phyloP scores from a whole-genome alignment of 2,888 invertebrate genomes.

The Actias luna region DNA sequence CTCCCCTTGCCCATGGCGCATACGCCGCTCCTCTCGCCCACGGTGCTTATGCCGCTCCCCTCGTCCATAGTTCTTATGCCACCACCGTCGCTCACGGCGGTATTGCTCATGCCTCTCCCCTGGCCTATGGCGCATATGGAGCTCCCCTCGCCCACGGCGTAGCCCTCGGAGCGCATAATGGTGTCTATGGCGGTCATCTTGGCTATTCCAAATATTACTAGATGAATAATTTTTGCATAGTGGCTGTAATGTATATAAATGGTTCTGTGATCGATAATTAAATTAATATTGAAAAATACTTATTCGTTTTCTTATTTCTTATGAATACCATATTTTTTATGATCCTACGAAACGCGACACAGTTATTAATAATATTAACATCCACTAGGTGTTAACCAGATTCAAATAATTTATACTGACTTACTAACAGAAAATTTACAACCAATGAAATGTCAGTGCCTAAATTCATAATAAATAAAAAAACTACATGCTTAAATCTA shows the following conservation, averaged over 20 bases:
- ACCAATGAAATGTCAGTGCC: too few relatives aligned
- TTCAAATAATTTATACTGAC: too few relatives aligned
- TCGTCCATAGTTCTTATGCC: conserved; percentile 37
- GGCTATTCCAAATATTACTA: conserved; percentile 47
- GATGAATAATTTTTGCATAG: conserved; percentile 19
- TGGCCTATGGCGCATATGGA: conserved; percentile 37
- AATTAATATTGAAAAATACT: conserved; percentile 22
- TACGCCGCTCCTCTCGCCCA: conserved; percentile 40
- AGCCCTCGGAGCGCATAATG: conserved; percentile 38
- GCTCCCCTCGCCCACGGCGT: conserved; percentile 27
- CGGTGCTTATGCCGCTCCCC: conserved; percentile 40
- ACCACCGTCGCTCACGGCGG: conserved; percentile 31
- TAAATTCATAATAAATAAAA: too few relatives aligned
- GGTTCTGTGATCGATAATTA: conserved; percentile 40
- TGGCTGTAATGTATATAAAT: conserved; percentile 23
- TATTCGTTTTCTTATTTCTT: background rate
- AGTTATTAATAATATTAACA: too few relatives aligned
- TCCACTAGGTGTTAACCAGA: too few relatives aligned
- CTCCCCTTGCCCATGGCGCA: conserved; percentile 34
- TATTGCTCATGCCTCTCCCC: conserved; percentile 25
- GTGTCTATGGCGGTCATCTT: conserved; percentile 41
- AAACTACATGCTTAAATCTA: too few relatives aligned
- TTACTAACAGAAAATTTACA: too few relatives aligned
- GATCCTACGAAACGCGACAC: too few relatives aligned
- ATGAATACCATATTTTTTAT: background rate